Base-by-base conservation (phyloP, 2,797 vertebrate species). In the Sebastes iracundus region DNA sequence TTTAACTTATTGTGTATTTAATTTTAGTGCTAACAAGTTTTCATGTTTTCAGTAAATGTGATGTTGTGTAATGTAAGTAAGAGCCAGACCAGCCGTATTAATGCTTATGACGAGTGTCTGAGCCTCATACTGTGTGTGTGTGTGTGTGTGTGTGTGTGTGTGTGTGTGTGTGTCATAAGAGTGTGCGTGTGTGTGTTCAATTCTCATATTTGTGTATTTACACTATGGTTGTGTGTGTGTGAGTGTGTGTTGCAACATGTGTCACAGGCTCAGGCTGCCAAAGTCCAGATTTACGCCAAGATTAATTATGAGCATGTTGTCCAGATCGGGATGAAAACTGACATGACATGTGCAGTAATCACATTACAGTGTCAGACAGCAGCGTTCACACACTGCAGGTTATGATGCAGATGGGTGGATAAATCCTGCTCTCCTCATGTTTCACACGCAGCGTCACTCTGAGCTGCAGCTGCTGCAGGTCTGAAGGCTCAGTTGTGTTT, bases 231-330 rank as follows among this genome's bases (percentile, higher is more conserved):
- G 2, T 62, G 61, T 63, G 62, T 65, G 66, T 67, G 53, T 82
- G 35, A 38, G 35, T 38, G 12, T 38, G 72, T 78, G 75, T 67
- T 68, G 72, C 58, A 68, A 65, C 61, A 49, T 77, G 81, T 38
- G 80, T 10, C 22, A 30, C 55, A 25, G 35, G 72, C 80, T 88
- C 75, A 58, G 23, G 81, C 91, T 93, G 93, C 91, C 93, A 95
- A 93, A 93, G 81, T 87, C 82, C 88, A 85, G 94, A 93, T 91
- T 94, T 91, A 92, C 89, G 90, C 87, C 86, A 92, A 91, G 93
- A 95, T 95, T 94, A 96, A 93, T 93, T 89, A 93, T 88, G 88
- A 92, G 85, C 93, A 93, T 93, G 94, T 94, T 92, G 82, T 93
- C 80, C 91, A 86, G 87, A 89, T 88, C 56, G 80, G 85, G 91